phyloP scores from a whole-genome alignment of 2,888 invertebrate genomes.

The Acleris laterana region DNA sequence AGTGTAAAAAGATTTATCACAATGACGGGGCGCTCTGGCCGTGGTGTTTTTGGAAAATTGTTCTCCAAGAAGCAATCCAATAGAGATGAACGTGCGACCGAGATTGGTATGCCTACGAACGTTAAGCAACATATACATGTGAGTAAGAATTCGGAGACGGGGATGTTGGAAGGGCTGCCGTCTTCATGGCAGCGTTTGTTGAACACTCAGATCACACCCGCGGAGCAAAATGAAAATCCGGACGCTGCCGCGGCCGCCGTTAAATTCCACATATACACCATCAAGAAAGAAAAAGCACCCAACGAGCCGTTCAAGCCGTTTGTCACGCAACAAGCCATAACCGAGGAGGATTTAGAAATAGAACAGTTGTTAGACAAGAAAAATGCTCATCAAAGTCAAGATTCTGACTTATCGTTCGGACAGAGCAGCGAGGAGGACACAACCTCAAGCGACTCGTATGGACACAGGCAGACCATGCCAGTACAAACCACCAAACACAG shows the following conservation, averaged over 20 bases:
- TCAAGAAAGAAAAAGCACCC: constrained; percentile 91
- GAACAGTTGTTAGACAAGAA: constrained; percentile 90
- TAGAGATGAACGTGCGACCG: constrained; percentile 83
- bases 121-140: constrained; percentile 95
- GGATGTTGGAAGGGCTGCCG: constrained; percentile 94
- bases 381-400: constrained; percentile 88
- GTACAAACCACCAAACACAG: constrained; percentile 72
- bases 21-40: constrained; percentile 79
- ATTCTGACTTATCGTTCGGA: constrained; percentile 79
- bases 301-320: constrained; percentile 91
- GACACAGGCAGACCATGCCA: constrained; percentile 84
- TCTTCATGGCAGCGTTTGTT: constrained; percentile 91
- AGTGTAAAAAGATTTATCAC: constrained; percentile 57
- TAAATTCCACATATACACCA: constrained; percentile 94
- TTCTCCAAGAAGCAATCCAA: constrained; percentile 76
- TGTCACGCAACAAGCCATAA: constrained; percentile 91
- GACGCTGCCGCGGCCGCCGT: constrained; percentile 95
- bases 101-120: constrained; percentile 93
- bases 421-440: constrained; percentile 83
- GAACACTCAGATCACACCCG: constrained; percentile 92
- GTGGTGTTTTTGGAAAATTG: constrained; percentile 79
- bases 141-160: constrained; percentile 91
- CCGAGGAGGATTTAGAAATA: constrained; percentile 92
- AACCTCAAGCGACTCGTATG: constrained; percentile 65
- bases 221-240: constrained; percentile 95